Percentiles rank a stretch among this genome's conserved stretches.
These are phyloP conservation scores for Leptinotarsa haldemani DNA, from an alignment of 2,888 invertebrate genomes.

Conservation along the genomic window DNA sequence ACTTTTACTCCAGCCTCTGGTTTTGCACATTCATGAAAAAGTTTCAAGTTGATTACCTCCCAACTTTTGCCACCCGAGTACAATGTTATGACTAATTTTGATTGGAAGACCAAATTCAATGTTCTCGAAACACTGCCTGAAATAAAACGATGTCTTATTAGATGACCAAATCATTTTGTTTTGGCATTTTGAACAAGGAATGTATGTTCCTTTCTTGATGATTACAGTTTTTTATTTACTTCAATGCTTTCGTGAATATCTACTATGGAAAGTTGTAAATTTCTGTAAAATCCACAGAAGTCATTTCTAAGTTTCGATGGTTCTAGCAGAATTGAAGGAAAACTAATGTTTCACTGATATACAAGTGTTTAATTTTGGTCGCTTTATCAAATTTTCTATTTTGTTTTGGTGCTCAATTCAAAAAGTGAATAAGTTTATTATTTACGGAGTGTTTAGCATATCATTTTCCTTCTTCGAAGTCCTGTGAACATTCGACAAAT, in stretches of 20 bases:
- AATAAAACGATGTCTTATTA: background rate
- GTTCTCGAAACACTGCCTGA: background rate
- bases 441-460: too few species aligned
- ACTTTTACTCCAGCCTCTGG: too few species aligned
- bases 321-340: background rate
- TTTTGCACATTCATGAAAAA: too few species aligned
- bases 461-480: too few species aligned
- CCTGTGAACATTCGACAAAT: too few species aligned
- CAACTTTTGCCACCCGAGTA: too few species aligned
- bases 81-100: background rate
- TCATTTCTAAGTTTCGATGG: background rate
- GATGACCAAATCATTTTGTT: too few species aligned
- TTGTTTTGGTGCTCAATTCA: too few species aligned
- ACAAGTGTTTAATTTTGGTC: background rate
- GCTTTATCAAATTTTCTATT: background rate
- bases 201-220: background rate
- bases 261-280: background rate
- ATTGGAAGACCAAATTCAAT: background rate
- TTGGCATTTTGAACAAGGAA: too few species aligned
- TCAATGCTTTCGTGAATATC: background rate
- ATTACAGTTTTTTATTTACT: background rate
- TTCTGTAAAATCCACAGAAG: background rate
- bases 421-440: too few species aligned
- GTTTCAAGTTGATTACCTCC: too few species aligned
- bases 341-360: conserved; percentile 1